Evolutionary conservation across 2,113 vertebrate genomes (phyloP), one percentile per base, ranked within the genome.

Genomic region (Motacilla alba): DNA sequence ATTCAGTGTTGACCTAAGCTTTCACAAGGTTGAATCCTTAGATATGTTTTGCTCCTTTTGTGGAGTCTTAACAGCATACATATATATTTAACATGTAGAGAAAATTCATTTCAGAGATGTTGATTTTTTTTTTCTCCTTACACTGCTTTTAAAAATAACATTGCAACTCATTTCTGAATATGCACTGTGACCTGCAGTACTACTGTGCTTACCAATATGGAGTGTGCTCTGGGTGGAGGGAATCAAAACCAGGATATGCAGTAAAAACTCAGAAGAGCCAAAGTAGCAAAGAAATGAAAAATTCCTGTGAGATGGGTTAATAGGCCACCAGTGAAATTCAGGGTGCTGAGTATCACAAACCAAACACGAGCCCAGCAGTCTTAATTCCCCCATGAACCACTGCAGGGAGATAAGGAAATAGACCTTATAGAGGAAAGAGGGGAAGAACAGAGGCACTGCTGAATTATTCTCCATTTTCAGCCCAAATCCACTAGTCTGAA

Each of bases 31-130:
- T 94, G 49, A 78, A 72, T 93, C 80, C 81, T 91, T 96, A 96
- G 64, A 43, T 87, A 72, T 58, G 90, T 70, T 95, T 97, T 96
- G 50, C 70, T 92, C 96, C 90, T 94, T 97, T 97, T 98, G 84
- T 93, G 97, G 95, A 95, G 93, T 87, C 95, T 96, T 93, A 96
- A 95, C 58, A 73, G 46, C 35, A 83, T 81, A 91, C 33, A 58
- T 73, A 53, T 80, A 53, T 75, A 53, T 91, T 58, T 87, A 75
- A 33, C 72, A 77, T 12, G 5, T 56, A 87, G 28, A 64, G 7
- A 78, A 83, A 86, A 59, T 66, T 88, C 33, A 91, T 95, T 96
- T 89, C 90, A 82, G 43, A 94, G 13, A 76, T 73, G 37, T 37
- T 76, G 53, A 72, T 47, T 50, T 56, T 74, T 64, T 67, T 80